These are phyloP conservation scores for Sapayoa aenigma DNA, from an alignment of 2,113 vertebrate genomes.

Conservation along the genomic window DNA sequence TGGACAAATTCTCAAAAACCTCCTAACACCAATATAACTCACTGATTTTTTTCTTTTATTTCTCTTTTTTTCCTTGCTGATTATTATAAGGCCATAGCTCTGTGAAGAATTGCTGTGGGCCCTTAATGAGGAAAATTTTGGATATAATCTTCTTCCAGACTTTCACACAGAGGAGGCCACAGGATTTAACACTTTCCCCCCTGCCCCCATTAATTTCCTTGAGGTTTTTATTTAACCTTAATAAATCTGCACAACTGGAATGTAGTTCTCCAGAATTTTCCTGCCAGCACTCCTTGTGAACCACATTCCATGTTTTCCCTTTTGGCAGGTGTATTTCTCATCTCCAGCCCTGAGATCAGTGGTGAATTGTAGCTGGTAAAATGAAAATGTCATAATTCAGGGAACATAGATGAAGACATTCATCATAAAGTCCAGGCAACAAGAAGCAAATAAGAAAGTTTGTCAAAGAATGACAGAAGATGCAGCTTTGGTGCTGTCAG, in stretches of 20 bases:
- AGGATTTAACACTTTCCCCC: neutral
- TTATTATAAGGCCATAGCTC: neutral
- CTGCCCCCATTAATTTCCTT: neutral
- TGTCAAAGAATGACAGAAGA: neutral
- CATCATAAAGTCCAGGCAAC: neutral
- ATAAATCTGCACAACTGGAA: neutral
- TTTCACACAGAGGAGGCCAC: neutral
- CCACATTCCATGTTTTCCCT: neutral
- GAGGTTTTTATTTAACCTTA: neutral
- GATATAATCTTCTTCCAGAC: neutral
- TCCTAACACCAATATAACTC: fast-evolving
- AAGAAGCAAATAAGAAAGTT: neutral
- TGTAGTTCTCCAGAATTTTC: neutral
- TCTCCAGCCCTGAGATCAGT: neutral
- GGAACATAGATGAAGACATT: neutral
- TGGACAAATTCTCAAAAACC: neutral
- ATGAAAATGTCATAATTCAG: neutral
- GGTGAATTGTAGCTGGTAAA: neutral
- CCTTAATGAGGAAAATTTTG: neutral
- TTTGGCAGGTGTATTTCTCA: neutral
- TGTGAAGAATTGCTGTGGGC: neutral
- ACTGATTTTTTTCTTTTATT: neutral
- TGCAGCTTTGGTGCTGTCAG: neutral
- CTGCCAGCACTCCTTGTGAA: neutral
- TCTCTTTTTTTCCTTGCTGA: neutral